Base-by-base conservation (phyloP, 2,797 vertebrate species). In the Anguilla pacifica region DNA sequence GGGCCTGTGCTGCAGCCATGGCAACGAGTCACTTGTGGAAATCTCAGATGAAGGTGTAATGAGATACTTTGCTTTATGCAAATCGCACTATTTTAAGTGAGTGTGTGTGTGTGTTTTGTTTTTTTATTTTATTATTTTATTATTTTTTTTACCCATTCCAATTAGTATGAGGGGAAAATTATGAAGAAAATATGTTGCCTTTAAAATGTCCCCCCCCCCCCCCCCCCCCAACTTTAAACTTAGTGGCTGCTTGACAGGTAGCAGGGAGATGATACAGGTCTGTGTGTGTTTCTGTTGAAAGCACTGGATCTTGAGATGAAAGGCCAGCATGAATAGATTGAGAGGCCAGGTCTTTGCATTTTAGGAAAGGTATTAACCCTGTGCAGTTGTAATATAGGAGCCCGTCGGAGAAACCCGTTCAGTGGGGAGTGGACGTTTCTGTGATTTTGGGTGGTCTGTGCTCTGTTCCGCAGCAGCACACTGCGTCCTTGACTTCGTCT, bases 21-120 rank as follows among this genome's bases (percentile, higher is more conserved):
- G 82, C 82, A 53, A 83, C 82, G 28, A 83, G 82, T 83, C 46
- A 55, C 77, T 49, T 46, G 77, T 25, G 77, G 77, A 81, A 81
- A 81, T 81, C 31, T 39, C 39, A 49, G 49, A 49, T 9, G 77
- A 81, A 81, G 77, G 77, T 81, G 82, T 83, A 53, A 53, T 83
- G 82, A 28, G 49, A 83, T 28, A 57, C 49, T 53, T 83, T 83
- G 49, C 82, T 55, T 83, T 28, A 83, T 83, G 82, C 53, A 83
- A 83, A 83, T 57, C 6, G 7, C 43, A 49, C 77, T 49, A 81
- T 81, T 81, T 57, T 83, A 83, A 83, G 49, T 81, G 77, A 57
- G 55, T 83, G 28, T 83, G 51, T 53, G 49, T 81, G 77, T 83
- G 55, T 83, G 28, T 83, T 35, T 1, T 35, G 6, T 59, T 19